Percentiles rank a stretch among this genome's conserved stretches.
These are phyloP conservation scores for Tetragonisca angustula DNA, from an alignment of 2,888 invertebrate species.

Conservation along the genomic window DNA sequence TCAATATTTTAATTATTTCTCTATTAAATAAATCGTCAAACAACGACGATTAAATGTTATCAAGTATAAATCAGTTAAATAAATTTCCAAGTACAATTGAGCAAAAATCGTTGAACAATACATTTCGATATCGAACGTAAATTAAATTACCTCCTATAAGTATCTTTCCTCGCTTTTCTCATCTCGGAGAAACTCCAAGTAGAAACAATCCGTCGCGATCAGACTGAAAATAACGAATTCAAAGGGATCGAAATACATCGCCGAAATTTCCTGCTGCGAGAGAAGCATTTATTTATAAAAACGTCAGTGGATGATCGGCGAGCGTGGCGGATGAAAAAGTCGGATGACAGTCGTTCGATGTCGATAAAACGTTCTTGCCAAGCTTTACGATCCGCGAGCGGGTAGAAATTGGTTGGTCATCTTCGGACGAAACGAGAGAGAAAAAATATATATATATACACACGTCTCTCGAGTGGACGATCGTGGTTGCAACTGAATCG, in stretches of 20 bases:
- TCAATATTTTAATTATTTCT: too few species aligned
- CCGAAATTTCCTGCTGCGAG: background rate
- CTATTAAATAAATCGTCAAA: too few species aligned
- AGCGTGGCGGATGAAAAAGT: background rate
- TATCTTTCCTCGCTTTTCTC: too few species aligned
- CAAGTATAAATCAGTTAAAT: too few species aligned
- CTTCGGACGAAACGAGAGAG: background rate
- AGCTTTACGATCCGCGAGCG: slow-evolving; percentile 16
- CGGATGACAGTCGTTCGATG: slow-evolving; percentile 10
- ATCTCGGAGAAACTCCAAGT: background rate
- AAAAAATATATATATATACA: too few species aligned
- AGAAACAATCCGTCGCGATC: background rate
- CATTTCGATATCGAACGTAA: too few species aligned
- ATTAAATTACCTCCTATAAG: too few species aligned
- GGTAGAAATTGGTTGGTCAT: slow-evolving; percentile 17
- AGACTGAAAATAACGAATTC: background rate
- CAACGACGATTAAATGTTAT: too few species aligned
- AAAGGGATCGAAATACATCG: background rate
- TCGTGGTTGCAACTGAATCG: background rate
- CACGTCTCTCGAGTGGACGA: background rate
- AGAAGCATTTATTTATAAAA: background rate
- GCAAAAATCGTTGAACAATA: too few species aligned
- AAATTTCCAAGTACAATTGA: too few species aligned
- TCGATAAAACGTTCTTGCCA: slow-evolving; percentile 34
- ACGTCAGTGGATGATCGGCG: background rate